Percentiles rank a stretch among this genome's conserved stretches.
These are phyloP conservation scores for Anoplolepis gracilipes DNA, from an alignment of 1,140 invertebrate genomes.

Conservation along the genomic window DNA sequence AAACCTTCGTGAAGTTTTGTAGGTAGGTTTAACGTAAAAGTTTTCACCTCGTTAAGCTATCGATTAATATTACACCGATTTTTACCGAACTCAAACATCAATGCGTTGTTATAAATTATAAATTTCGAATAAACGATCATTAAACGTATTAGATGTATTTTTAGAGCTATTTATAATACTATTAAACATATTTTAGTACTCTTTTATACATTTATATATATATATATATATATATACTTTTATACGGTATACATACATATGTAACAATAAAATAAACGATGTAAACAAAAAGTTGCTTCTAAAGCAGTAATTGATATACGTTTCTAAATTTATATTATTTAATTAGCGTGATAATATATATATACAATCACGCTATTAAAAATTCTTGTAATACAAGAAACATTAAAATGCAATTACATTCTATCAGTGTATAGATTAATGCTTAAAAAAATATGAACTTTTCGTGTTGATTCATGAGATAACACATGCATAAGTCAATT, in stretches of 20 bases:
- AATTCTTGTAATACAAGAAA: too few species aligned
- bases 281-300: not conserved
- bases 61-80: conserved; percentile 15
- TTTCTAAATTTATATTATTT: not conserved
- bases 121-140: not conserved
- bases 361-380: too few species aligned
- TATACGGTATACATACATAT: not conserved
- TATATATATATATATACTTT: not conserved
- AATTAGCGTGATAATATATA: too few species aligned
- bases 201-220: not conserved
- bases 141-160: not conserved
- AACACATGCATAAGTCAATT: not conserved
- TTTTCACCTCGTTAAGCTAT: not conserved
- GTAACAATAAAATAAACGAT: not conserved
- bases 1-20: conserved; percentile 33
- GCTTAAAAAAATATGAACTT: not conserved
- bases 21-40: not conserved
- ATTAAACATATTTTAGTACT: not conserved
- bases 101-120: not conserved
- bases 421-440: not conserved
- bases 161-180: not conserved
- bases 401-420: not conserved
- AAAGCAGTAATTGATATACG: too few species aligned
- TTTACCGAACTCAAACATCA: not conserved
- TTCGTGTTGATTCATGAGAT: not conserved